Evolutionary conservation across 2,888 invertebrate genomes (phyloP), one percentile per base, ranked within the genome.

Genomic region (Polylopha cassiicola): DNA sequence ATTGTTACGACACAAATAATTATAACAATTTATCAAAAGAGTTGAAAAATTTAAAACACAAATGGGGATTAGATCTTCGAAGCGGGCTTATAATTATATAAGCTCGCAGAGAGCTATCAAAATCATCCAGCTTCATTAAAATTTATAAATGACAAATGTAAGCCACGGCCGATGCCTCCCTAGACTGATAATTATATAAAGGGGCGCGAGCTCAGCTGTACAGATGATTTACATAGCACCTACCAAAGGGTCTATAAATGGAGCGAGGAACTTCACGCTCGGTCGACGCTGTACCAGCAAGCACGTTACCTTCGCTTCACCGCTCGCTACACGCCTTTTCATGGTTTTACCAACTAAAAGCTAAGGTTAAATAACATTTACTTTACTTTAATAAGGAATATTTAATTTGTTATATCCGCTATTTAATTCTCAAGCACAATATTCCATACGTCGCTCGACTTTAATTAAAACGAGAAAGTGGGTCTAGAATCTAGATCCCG

Each of bases 261-360:
- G 68, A 61, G 61, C 63, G 61, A 53, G 63, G 58, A 62, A 56
- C 56, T 67, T 73, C 58, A 77, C 72, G 67, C 65, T 64, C 64
- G 55, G 61, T 26, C 56, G 69, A 53, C 36, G 54, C 50, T 53
- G 65, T 53, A 49, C 52, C 53, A 57, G 56, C 55, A 43, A 55
- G 42, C 66, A 53, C 46, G 63, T 81, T 80, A 75, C 55, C 50
- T 65, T 49, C 78, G 68, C 67, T 64, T 67, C 63, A 63, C 46
- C 71, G 73, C 71, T 46, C 55, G 44, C 50, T 54, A 43, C 54
- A 50, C 54, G 50, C 55, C 47, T 48, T 44, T 47, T 31, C 27
- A 48, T 42, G 29, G 26, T 39, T 21, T 29, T 34, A 43, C 38
- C 44, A 41, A 48, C 44, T 47, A 24, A 29, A 34, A 38, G 18